Percentiles rank a stretch among this genome's conserved stretches.
Evolutionary conservation across 2,113 vertebrate genomes (phyloP).

Genomic region (Rhodinocichla rosea): DNA sequence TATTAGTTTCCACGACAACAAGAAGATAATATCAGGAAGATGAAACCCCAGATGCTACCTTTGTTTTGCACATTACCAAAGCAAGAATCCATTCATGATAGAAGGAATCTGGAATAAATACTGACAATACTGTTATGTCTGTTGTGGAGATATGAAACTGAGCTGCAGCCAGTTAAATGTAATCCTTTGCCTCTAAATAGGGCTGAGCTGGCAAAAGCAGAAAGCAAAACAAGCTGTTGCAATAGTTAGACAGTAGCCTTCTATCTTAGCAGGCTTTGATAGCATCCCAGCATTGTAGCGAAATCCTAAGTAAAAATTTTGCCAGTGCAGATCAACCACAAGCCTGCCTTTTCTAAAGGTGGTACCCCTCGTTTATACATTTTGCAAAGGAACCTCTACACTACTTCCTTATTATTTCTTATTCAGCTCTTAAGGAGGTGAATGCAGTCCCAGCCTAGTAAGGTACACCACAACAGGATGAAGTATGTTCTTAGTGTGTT

Average conservation of each 20-base stretch:
- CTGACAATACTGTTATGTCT: neutral
- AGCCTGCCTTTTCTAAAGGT: neutral
- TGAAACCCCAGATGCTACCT: neutral
- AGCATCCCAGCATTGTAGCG: accelerated
- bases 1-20: constrained; percentile 23
- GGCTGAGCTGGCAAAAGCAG: neutral
- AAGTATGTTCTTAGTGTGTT: neutral
- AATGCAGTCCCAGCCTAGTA: too few relatives aligned
- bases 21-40: neutral
- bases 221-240: neutral
- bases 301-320: neutral
- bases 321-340: neutral
- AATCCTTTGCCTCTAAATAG: neutral
- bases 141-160: neutral
- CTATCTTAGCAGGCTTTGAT: neutral
- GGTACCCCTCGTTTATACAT: accelerated
- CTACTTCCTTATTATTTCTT: neutral
- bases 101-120: neutral
- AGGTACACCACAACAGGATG: neutral
- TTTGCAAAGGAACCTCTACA: accelerated
- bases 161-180: neutral
- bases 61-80: neutral
- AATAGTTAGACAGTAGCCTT: neutral
- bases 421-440: neutral
- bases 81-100: neutral